Conservation (phyloP, 1,140 invertebrate species). For the Galleria mellonella region DNA sequence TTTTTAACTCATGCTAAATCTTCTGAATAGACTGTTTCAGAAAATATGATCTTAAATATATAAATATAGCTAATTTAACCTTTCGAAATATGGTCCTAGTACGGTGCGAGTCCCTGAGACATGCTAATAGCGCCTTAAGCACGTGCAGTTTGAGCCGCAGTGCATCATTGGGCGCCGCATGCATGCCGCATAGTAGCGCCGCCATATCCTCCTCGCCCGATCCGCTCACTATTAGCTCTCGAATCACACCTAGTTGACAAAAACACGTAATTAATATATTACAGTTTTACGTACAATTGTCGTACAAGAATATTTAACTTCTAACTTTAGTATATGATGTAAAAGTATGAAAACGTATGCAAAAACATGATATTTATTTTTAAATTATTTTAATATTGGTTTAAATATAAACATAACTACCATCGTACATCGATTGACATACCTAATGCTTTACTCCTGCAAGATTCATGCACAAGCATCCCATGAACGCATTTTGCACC, state of each 20-base stretch:
- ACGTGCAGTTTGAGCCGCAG: slow-evolving; percentile 93
- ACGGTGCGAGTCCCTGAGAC: slow-evolving; percentile 94
- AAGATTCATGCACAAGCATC: slow-evolving; percentile 90
- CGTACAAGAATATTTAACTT: too few relatives aligned
- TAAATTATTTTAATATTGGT: too few relatives aligned
- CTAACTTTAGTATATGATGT: too few relatives aligned
- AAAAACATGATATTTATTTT: background rate
- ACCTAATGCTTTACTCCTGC: slow-evolving; percentile 86
- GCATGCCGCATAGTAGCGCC: slow-evolving; percentile 91
- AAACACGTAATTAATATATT: too few relatives aligned
- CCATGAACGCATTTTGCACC: slow-evolving; percentile 93
- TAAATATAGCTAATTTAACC: too few relatives aligned
- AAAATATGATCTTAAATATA: too few relatives aligned
- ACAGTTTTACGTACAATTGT: too few relatives aligned
- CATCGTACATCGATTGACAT: too few relatives aligned
- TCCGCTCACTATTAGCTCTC: slow-evolving; percentile 91
- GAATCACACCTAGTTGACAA: slow-evolving; percentile 77
- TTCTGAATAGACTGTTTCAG: too few relatives aligned
- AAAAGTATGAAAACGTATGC: too few relatives aligned
- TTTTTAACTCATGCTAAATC: too few relatives aligned
- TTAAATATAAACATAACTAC: too few relatives aligned
- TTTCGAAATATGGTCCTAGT: slow-evolving; percentile 97
- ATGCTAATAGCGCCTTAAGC: slow-evolving; percentile 90
- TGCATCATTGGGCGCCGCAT: slow-evolving; percentile 86
- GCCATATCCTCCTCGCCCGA: slow-evolving; percentile 97